Conservation (phyloP, 2,888 invertebrate genomes). For the Drymonia ruficornis region DNA sequence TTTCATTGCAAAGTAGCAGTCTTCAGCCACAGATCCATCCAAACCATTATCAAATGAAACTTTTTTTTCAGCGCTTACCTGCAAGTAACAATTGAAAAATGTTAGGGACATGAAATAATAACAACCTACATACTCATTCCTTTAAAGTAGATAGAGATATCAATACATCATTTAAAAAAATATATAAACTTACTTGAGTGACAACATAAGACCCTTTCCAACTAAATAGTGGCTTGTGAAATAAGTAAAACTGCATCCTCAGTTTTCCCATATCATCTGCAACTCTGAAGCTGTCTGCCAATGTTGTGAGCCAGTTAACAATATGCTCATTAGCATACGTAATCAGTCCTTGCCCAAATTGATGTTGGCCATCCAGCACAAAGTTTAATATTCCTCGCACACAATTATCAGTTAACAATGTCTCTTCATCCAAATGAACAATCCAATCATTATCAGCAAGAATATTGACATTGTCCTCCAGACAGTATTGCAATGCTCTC, state of each 20-base stretch:
- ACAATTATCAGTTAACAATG: constrained; percentile 95
- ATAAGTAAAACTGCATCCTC: constrained; percentile 95
- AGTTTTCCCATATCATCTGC: constrained; percentile 99
- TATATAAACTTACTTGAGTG: constrained; percentile 89
- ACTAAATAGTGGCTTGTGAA: constrained; percentile 97
- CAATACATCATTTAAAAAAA: too few species aligned
- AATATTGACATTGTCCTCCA: constrained; percentile 95
- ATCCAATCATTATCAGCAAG: constrained; percentile 97
- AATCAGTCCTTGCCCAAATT: constrained; percentile 97
- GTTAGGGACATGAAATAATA: background rate
- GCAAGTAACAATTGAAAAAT: constrained; percentile 45
- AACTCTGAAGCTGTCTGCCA: constrained; percentile 97
- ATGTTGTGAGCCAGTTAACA: constrained; percentile 98
- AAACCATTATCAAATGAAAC: constrained; percentile 98
- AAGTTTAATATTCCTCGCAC: constrained; percentile 96
- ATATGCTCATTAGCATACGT: constrained; percentile 98
- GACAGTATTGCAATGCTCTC: constrained; percentile 96
- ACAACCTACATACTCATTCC: too few species aligned
- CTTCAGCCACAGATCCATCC: constrained; percentile 99
- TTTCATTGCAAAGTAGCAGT: constrained; percentile 98
- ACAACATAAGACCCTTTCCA: constrained; percentile 99
- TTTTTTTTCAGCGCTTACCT: constrained; percentile 95
- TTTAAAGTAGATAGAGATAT: too few species aligned
- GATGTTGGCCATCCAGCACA: constrained; percentile 96
- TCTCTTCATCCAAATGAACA: constrained; percentile 99